phyloP scores from a whole-genome alignment of 2,888 invertebrate genomes.

The Stramonita haemastoma region DNA sequence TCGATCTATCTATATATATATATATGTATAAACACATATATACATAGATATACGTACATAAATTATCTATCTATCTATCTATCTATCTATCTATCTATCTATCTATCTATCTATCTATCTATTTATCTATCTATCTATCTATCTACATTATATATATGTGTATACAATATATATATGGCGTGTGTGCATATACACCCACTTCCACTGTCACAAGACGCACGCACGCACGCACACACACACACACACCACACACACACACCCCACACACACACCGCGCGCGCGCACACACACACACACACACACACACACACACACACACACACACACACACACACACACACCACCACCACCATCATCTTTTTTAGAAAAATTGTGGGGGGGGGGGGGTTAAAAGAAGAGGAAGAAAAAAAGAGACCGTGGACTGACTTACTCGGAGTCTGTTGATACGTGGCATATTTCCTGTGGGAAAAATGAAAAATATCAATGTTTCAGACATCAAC shows the following conservation, averaged over 20 bases:
- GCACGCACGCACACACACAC: not conserved
- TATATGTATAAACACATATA: too few species aligned
- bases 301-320: not conserved
- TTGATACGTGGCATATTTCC: constrained; percentile 49
- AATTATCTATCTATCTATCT: too few species aligned
- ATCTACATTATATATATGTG: too few species aligned
- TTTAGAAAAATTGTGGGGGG: too few species aligned
- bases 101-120: too few species aligned
- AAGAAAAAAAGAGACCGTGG: not conserved
- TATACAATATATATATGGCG: too few species aligned
- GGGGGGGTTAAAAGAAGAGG: too few species aligned
- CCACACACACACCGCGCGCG: not conserved
- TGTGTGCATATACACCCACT: not conserved
- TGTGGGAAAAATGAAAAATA: constrained; percentile 30
- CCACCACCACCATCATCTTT: too few species aligned
- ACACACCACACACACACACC: not conserved
- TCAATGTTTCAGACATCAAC: not conserved
- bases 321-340: not conserved
- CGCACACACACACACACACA: not conserved
- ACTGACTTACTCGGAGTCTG: constrained; percentile 43
- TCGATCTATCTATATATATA: too few species aligned
- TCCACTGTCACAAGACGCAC: not conserved
- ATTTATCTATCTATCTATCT: too few species aligned
- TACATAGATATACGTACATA: too few species aligned
- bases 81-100: too few species aligned